Conservation (phyloP, 2,113 vertebrate genomes). For the Phyllostomus hastatus region DNA sequence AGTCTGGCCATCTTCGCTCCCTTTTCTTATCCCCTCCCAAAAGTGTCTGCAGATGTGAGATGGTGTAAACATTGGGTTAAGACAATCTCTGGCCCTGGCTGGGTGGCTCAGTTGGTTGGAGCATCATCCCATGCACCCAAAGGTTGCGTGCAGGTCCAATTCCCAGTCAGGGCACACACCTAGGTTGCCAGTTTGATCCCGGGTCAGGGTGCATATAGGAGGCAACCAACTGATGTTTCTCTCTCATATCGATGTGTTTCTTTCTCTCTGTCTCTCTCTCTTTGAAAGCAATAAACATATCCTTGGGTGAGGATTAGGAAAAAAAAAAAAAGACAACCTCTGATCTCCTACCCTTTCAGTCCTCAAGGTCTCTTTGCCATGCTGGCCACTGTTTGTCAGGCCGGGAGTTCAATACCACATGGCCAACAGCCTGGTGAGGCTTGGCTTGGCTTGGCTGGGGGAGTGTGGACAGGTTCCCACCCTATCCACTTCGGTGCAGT, state of each 20-base stretch:
- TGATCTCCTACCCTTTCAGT: not conserved
- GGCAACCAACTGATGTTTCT: too few species aligned
- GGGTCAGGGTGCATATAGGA: too few species aligned
- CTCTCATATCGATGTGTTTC: too few species aligned
- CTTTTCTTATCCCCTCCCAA: not conserved
- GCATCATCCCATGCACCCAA: too few species aligned
- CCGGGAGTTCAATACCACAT: not conserved
- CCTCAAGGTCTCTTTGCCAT: not conserved
- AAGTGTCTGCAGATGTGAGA: not conserved
- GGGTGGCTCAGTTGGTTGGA: too few species aligned
- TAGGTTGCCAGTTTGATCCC: too few species aligned
- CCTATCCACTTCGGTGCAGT: fast-evolving
- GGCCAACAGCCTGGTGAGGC: not conserved
- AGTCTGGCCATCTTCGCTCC: not conserved
- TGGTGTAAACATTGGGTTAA: not conserved
- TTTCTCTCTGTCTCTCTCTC: too few species aligned
- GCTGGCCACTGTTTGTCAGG: not conserved
- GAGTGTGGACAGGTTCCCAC: not conserved
- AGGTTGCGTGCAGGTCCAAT: too few species aligned
- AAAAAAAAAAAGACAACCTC: not conserved
- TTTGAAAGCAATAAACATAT: too few species aligned
- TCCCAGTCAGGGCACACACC: too few species aligned
- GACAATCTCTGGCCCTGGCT: not conserved
- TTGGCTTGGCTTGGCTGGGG: not conserved
- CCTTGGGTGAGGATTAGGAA: too few species aligned